A percentile compares a stretch with the other conserved stretches of the same genome.
Conservation (phyloP, 2,113 vertebrate species). For the Pyrgilauda ruficollis region DNA sequence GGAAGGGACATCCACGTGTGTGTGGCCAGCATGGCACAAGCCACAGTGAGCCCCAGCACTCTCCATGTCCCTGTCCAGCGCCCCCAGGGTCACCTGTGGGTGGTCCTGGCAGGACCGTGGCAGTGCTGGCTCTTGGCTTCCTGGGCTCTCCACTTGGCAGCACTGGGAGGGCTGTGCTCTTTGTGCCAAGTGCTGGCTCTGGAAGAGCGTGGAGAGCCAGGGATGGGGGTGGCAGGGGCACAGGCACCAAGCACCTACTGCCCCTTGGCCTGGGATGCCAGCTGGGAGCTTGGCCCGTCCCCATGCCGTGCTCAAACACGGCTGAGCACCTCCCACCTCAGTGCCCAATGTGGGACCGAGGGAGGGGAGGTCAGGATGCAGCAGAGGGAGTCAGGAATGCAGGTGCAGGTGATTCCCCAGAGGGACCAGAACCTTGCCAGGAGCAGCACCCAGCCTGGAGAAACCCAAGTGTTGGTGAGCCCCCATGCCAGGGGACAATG, state of each 20-base stretch:
- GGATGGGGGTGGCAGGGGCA: accelerated
- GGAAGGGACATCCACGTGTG: neutral
- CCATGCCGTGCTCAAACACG: accelerated
- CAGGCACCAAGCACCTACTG: neutral
- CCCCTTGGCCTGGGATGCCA: neutral
- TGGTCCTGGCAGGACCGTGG: neutral
- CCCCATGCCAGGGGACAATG: neutral
- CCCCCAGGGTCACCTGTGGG: neutral
- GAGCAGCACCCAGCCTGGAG: neutral
- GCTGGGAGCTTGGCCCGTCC: accelerated
- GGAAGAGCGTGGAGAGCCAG: accelerated
- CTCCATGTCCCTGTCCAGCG: accelerated
- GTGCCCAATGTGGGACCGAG: accelerated
- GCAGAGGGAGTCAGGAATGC: neutral
- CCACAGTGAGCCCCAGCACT: neutral
- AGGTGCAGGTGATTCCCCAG: neutral
- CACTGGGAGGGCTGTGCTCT: accelerated
- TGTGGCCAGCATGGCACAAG: accelerated
- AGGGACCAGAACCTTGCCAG: neutral
- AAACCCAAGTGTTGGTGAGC: neutral
- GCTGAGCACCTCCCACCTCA: neutral
- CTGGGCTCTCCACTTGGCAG: accelerated
- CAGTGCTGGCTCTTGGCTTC: neutral
- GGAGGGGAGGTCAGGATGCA: neutral
- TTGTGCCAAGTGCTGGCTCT: neutral